Conservation (phyloP, 2,888 invertebrate species). For the Ichneumoninae sp. region DNA sequence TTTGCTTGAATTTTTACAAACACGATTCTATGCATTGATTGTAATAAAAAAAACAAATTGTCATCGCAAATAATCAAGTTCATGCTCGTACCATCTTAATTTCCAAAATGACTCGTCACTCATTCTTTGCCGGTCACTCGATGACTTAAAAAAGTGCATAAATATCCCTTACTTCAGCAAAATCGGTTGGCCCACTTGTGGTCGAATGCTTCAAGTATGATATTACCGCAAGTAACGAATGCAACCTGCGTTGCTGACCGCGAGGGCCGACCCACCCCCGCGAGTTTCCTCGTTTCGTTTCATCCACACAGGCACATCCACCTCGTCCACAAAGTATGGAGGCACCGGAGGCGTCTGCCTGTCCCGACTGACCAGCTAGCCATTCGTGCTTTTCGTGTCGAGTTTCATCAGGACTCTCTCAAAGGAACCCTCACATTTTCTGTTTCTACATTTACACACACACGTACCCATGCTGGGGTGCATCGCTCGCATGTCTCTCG, state of each 20-base stretch:
- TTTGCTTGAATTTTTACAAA: too few species aligned
- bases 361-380: slow-evolving; percentile 31
- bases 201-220: not conserved
- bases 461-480: not conserved
- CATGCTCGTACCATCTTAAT: not conserved
- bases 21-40: too few species aligned
- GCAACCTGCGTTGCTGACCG: not conserved
- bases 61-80: too few species aligned
- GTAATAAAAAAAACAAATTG: too few species aligned
- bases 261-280: not conserved
- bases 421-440: slow-evolving; percentile 66
- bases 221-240: not conserved
- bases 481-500: slow-evolving; percentile 18
- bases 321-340: slow-evolving; percentile 5
- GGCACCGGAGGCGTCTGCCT: slow-evolving; percentile 26
- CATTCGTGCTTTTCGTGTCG: slow-evolving; percentile 67
- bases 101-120: too few species aligned
- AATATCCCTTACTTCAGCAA: not conserved
- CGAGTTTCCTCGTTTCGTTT: not conserved
- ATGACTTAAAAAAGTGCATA: not conserved
- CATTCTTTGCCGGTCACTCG: not conserved
- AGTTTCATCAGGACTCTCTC: slow-evolving; percentile 71
- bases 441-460: slow-evolving; percentile 55
- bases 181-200: not conserved
- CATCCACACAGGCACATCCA: not conserved